Conservation (phyloP, 2,113 vertebrate species). For the Centropus bengalensis region DNA sequence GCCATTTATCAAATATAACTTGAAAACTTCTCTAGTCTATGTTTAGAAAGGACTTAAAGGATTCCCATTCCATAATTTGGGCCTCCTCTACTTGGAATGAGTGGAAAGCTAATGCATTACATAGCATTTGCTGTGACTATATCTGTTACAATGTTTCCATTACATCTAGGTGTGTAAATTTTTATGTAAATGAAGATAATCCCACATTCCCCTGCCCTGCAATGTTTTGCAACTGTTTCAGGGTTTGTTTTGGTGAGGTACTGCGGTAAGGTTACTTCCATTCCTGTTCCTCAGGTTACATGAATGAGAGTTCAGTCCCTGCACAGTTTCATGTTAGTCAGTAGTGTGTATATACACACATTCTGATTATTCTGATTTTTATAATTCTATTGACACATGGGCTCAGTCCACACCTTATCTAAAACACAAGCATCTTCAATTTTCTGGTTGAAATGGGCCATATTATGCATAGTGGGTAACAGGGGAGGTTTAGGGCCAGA, state of each 20-base stretch:
- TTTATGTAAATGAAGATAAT: not conserved
- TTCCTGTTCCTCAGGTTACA: not conserved
- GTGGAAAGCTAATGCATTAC: not conserved
- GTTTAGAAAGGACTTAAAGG: conserved; percentile 1
- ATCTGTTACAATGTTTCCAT: not conserved
- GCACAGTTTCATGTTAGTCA: no score
- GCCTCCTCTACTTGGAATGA: not conserved
- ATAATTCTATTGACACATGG: no score
- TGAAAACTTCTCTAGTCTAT: conserved; percentile 8
- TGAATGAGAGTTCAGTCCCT: no score
- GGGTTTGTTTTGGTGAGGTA: not conserved
- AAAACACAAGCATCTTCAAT: no score
- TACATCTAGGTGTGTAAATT: not conserved
- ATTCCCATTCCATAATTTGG: not conserved
- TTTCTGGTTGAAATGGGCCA: no score
- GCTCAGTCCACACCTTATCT: no score
- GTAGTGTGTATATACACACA: not conserved
- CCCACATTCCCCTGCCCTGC: not conserved
- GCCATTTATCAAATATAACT: conserved; percentile 1
- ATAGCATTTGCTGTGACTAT: not conserved
- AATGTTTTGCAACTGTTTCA: not conserved
- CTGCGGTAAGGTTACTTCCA: not conserved
- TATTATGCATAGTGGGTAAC: no score
- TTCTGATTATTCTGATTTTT: no score
- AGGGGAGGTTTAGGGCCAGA: no score